phyloP scores from a whole-genome alignment of 23 tunicate species.

The Clavelina lepadiformis region DNA sequence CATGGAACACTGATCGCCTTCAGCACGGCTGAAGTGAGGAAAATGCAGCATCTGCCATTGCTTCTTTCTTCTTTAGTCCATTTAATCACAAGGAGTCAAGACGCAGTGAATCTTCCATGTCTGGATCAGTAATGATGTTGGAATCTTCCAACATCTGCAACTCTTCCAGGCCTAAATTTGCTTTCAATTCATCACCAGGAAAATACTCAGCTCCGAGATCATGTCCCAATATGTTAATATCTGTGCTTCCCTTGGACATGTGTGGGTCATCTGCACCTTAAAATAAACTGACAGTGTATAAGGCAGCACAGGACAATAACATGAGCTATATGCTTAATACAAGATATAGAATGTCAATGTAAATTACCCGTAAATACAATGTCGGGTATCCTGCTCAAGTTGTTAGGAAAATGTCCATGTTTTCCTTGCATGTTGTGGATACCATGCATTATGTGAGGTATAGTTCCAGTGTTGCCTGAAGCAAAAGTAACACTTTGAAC shows the following conservation, averaged over 20 bases:
- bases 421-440: constrained; percentile 7
- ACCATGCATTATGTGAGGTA: neutral
- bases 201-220: constrained; percentile 49
- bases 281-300: too few relatives aligned
- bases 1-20: too few relatives aligned
- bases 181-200: constrained; percentile 73
- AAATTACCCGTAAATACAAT: constrained; percentile 70
- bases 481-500: constrained; percentile 1
- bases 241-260: constrained; percentile 10
- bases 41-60: too few relatives aligned
- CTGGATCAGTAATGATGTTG: constrained; percentile 63
- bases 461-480: constrained; percentile 12
- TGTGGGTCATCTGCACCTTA: constrained; percentile 64
- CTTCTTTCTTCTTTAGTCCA: too few relatives aligned
- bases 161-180: constrained; percentile 75
- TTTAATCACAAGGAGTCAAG: constrained; percentile 25
- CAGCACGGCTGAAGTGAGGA: too few relatives aligned
- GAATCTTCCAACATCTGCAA: constrained; percentile 78
- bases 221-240: constrained; percentile 10
- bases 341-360: neutral
- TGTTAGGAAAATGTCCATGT: constrained; percentile 4
- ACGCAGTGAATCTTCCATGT: constrained; percentile 58
- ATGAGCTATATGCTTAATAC: too few relatives aligned
- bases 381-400: constrained; percentile 62
- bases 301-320: too few relatives aligned